Evolutionary conservation across 2,888 invertebrate genomes (phyloP), one percentile per base, ranked within the genome.

Genomic region (Tetrapedia diversipes): DNA sequence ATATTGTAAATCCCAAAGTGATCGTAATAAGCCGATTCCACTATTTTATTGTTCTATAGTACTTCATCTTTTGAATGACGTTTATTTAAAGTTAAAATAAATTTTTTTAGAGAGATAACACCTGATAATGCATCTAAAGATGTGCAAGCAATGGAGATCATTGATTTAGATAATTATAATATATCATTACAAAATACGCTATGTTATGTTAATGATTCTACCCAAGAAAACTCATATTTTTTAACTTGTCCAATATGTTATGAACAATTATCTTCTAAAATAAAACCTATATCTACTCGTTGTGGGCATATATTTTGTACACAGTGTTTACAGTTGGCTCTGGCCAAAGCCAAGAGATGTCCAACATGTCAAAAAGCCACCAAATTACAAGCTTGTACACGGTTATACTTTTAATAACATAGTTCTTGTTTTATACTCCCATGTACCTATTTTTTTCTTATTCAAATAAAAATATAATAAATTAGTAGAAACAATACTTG

Each of bases 271-370:
- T 66, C 67, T 16, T 68, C 86, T 27, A 72, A 81, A 19, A 68
- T 77, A 22, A 84, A 84, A 72, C 86, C 90, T 4, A 88, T 81
- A 61, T 77, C 88, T 22, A 90, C 90, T 14, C 80, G 77, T 34
- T 90, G 90, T 64, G 90, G 90, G 4, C 90, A 90, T 67, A 51
- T 90, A 59, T 90, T 83, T 68, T 90, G 90, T 68, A 57, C 80
- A 47, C 64, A 72, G 4, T 90, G 90, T 61, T 81, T 90, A 16
- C 49, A 82, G 41, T 47, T 68, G 32, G 71, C 82, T n/a, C 4
- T 86, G 1, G 8, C 3, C 4, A 45, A 29, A 19, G 39, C 74
- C n/a, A 89, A 84, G 69, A 86, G 82, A 57, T 90, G 90, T 45
- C 88, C 89, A 11, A 79, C 81, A 16, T 90, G 90, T 57, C 81